Conservation (phyloP, 2,888 invertebrate genomes). For the Cataglyphis altisquamis region DNA sequence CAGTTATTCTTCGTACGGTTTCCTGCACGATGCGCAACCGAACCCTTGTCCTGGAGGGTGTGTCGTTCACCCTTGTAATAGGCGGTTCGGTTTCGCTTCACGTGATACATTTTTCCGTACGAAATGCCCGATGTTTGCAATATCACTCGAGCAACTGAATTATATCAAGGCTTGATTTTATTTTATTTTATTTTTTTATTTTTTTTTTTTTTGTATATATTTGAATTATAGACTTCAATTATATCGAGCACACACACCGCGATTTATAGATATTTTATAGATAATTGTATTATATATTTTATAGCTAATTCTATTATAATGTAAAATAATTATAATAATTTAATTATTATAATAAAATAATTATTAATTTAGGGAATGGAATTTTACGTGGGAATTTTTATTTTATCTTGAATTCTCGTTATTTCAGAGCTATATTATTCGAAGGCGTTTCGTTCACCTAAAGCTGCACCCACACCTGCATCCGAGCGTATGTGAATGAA, state of each 20-base stretch:
- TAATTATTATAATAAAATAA: no score
- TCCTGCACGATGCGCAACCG: slow-evolving; percentile 57
- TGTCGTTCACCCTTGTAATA: slow-evolving; percentile 60
- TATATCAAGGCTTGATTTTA: neutral
- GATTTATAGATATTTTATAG: neutral
- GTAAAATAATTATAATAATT: neutral
- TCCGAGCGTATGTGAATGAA: slow-evolving; percentile 63
- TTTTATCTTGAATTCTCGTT: neutral
- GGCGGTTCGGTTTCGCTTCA: slow-evolving; percentile 55
- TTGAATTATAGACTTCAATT: neutral
- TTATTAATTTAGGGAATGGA: no score
- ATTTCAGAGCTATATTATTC: slow-evolving; percentile 32
- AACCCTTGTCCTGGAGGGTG: slow-evolving; percentile 59
- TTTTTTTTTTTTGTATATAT: neutral
- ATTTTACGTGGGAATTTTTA: no score
- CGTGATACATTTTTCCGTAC: neutral
- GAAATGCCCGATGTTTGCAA: neutral
- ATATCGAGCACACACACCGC: neutral
- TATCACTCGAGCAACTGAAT: neutral
- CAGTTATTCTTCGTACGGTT: slow-evolving; percentile 70
- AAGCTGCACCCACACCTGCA: slow-evolving; percentile 50
- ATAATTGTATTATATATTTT: neutral
- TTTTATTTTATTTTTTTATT: no score
- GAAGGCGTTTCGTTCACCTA: slow-evolving; percentile 59
- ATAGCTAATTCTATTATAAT: neutral